Evolutionary conservation across 2,113 vertebrate species (phyloP).

Genomic region (Gymnorhina tibicen): DNA sequence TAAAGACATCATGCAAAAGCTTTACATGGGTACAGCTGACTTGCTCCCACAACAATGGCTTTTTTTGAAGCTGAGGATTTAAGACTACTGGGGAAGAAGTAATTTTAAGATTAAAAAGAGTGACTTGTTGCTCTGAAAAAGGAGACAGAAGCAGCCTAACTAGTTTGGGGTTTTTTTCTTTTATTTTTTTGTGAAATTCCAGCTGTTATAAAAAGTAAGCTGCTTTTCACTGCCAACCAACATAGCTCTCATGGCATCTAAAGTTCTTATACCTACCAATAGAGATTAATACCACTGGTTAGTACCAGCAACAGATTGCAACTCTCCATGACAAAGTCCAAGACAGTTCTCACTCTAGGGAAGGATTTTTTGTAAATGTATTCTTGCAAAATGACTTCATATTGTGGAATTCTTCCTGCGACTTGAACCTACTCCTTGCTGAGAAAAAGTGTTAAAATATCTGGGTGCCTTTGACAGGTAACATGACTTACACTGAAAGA

Average conservation of each 20-base stretch:
- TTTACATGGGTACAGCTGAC: neutral
- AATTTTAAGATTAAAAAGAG: neutral
- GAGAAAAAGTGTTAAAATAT: neutral
- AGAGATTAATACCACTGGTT: neutral
- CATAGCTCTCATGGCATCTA: neutral
- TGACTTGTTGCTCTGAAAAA: neutral
- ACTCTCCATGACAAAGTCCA: neutral
- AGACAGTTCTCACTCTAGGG: neutral
- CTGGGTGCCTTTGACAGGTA: neutral
- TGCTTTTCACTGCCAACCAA: neutral
- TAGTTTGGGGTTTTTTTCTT: neutral
- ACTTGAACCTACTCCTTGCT: neutral
- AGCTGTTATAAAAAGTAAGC: slow-evolving; percentile 17
- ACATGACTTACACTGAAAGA: neutral
- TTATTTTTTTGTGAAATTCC: neutral
- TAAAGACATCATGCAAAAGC: neutral
- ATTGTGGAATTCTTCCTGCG: neutral
- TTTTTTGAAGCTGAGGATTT: neutral
- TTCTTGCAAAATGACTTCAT: neutral
- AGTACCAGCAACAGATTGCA: neutral
- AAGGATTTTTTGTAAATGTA: neutral
- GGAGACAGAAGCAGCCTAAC: neutral
- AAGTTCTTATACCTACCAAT: neutral
- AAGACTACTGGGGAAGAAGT: neutral
- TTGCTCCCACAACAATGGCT: neutral